phyloP scores from a whole-genome alignment of 2,113 vertebrate genomes.

The Ardeotis arabs region DNA sequence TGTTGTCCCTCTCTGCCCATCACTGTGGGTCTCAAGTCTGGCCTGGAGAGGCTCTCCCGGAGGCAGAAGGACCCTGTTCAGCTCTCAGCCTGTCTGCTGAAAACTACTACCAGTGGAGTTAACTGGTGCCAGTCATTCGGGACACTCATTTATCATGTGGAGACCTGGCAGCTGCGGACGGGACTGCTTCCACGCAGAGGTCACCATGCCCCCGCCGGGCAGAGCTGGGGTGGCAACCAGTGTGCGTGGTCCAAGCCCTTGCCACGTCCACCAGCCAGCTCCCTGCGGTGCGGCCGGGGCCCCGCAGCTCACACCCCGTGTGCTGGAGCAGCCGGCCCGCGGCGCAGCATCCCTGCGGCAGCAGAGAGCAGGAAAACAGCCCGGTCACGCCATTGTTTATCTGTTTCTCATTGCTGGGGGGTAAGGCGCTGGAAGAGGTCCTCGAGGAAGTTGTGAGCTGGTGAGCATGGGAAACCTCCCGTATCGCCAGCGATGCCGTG shows the following conservation, averaged over 20 bases:
- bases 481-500: background rate
- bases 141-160: background rate
- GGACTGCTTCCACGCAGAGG: accelerated
- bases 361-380: background rate
- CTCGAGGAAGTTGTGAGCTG: background rate
- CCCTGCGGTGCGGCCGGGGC: background rate
- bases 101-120: accelerated
- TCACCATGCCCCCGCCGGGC: background rate
- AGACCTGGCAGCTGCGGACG: accelerated
- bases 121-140: background rate
- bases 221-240: background rate
- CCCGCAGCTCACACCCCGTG: accelerated
- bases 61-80: background rate
- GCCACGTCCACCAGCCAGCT: background rate
- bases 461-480: background rate
- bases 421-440: background rate
- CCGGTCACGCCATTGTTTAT: accelerated
- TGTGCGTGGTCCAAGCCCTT: too few species aligned
- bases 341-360: accelerated
- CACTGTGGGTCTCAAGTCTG: background rate
- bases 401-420: accelerated
- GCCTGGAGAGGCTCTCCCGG: background rate
- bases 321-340: background rate
- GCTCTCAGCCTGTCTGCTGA: background rate
- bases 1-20: background rate